Evolutionary conservation across 2,797 vertebrate species (phyloP).

Genomic region (Chlorospingus flavigularis): DNA sequence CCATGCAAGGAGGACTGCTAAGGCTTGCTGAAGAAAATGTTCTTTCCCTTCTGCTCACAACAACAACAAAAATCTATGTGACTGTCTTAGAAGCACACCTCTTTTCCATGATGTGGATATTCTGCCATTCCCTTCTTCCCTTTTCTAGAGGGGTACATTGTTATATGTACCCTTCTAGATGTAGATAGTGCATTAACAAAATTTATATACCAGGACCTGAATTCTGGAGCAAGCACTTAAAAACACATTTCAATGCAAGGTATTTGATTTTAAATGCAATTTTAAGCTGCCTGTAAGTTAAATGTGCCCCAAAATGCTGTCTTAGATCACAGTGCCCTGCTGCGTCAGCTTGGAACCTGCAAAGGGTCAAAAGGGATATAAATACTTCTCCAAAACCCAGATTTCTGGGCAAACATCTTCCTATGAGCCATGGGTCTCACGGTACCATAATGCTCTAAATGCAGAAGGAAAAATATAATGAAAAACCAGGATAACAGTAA

Average conservation of each 20-base stretch:
- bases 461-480: neutral
- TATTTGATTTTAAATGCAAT: neutral
- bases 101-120: neutral
- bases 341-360: neutral
- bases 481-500: neutral
- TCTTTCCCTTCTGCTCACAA: neutral
- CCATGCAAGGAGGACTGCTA: fast-evolving
- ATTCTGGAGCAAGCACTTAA: neutral
- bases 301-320: neutral
- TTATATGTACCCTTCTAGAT: neutral
- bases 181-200: neutral
- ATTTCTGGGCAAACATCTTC: neutral
- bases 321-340: neutral
- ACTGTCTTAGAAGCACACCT: neutral
- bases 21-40: neutral
- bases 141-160: neutral
- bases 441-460: neutral
- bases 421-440: neutral
- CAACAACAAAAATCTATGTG: neutral
- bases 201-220: neutral
- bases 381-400: neutral
- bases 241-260: neutral
- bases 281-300: neutral
- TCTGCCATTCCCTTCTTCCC: neutral
- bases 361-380: neutral